Percentiles rank a stretch among this genome's conserved stretches.
These are phyloP conservation scores for Andricus quercusramuli DNA, from an alignment of 2,888 invertebrate species.

Conservation along the genomic window DNA sequence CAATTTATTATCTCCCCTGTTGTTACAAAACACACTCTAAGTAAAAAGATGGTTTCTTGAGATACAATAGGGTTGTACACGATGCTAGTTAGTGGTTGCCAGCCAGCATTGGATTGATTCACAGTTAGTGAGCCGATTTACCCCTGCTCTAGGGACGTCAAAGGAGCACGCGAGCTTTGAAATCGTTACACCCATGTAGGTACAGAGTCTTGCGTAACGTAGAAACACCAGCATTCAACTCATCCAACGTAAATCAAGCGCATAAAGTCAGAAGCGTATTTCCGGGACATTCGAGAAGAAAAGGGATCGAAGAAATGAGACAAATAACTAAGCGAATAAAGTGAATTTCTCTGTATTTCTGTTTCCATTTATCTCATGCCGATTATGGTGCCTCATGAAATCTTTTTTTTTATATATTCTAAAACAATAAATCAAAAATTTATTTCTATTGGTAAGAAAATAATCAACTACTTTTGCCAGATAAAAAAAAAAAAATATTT, in stretches of 20 bases:
- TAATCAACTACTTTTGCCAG: no score
- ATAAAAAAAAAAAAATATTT: no score
- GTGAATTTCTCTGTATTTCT: neutral
- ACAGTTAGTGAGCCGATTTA: conserved; percentile 59
- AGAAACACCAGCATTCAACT: neutral
- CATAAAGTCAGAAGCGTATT: conserved; percentile 4
- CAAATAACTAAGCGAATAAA: neutral
- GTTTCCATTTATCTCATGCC: no score
- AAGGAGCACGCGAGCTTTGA: conserved; percentile 52
- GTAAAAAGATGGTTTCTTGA: conserved; percentile 10
- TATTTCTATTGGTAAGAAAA: no score
- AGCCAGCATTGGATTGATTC: conserved; percentile 65
- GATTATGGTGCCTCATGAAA: no score
- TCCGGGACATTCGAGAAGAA: neutral
- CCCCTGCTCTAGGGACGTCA: conserved; percentile 53
- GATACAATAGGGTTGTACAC: conserved; percentile 53
- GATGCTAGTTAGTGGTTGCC: conserved; percentile 64
- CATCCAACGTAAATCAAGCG: conserved; percentile 7
- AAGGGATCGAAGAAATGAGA: neutral
- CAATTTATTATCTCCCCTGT: neutral
- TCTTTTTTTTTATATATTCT: no score
- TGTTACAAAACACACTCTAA: neutral
- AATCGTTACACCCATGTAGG: conserved; percentile 46
- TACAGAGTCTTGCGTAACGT: conserved; percentile 28
- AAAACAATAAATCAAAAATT: no score